Percentiles rank a stretch among this genome's conserved stretches.
phyloP scores from a whole-genome alignment of 2,113 vertebrate species.

The Galeopterus variegatus region DNA sequence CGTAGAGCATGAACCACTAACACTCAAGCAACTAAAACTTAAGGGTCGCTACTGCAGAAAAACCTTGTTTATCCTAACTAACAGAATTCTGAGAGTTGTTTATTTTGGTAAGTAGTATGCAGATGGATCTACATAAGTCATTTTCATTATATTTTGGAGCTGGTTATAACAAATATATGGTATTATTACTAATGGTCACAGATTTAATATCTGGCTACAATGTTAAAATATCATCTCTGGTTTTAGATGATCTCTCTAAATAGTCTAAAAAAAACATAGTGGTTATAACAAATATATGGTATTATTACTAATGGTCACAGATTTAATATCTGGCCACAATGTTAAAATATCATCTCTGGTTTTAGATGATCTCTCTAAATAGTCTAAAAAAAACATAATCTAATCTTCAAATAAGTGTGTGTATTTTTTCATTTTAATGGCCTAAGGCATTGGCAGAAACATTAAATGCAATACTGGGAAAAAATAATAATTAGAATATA shows the following conservation, averaged over 20 bases:
- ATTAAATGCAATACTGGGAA: not conserved
- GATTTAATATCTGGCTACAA: not conserved
- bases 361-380: not conserved
- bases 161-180: not conserved
- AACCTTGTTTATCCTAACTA: not conserved
- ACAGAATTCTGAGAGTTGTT: slow-evolving; percentile 10
- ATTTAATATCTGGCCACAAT: not conserved
- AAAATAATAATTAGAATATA: not conserved
- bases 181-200: not conserved
- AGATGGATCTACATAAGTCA: not conserved
- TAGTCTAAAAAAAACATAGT: too few relatives aligned
- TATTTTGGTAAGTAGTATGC: not conserved
- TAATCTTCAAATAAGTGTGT: not conserved
- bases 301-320: not conserved
- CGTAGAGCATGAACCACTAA: not conserved
- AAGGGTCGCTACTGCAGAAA: not conserved
- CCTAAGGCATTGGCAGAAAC: not conserved
- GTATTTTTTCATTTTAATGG: not conserved
- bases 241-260: not conserved
- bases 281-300: not conserved
- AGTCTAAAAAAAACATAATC: slow-evolving; percentile 13
- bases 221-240: not conserved
- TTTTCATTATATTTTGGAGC: not conserved
- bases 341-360: not conserved
- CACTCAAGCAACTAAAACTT: not conserved